A percentile compares a stretch with the other conserved stretches of the same genome.
Conservation (phyloP, 2,113 vertebrate genomes). For the Hirundichthys speculiger region DNA sequence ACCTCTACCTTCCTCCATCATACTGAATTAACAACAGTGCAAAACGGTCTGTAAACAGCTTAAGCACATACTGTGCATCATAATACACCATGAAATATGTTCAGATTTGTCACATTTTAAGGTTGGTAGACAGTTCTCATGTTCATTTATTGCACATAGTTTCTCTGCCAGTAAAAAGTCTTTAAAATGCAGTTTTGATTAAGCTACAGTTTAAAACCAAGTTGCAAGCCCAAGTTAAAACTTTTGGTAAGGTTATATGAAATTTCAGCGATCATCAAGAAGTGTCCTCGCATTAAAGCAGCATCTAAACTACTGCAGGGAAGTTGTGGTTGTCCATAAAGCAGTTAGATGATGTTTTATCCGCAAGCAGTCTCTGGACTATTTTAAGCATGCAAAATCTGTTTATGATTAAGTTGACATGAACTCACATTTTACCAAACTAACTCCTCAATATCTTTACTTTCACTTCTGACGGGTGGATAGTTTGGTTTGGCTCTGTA, state of each 20-base stretch:
- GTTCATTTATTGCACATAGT: slow-evolving; percentile 54
- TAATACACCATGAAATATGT: background rate
- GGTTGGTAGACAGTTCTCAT: slow-evolving; percentile 8
- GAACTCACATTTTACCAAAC: background rate
- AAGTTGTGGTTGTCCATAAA: too few species aligned
- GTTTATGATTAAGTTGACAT: background rate
- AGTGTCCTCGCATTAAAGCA: slow-evolving; percentile 13
- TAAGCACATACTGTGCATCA: slow-evolving; percentile 4
- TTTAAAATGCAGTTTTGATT: background rate
- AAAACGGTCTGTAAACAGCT: slow-evolving; percentile 44
- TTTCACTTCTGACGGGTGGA: background rate
- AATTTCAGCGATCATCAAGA: background rate
- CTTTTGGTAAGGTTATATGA: too few species aligned
- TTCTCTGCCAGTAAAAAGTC: background rate
- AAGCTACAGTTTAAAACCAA: background rate
- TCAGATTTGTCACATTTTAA: slow-evolving; percentile 13
- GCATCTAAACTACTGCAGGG: background rate
- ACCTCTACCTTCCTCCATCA: slow-evolving; percentile 32
- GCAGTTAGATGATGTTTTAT: too few species aligned
- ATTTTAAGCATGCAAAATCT: slow-evolving; percentile 2
- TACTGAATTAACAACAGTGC: slow-evolving; percentile 31
- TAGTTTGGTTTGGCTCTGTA: too few species aligned
- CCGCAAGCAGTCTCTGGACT: background rate
- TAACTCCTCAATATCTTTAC: background rate
- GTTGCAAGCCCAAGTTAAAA: too few species aligned